Evolutionary conservation across 1,140 invertebrate genomes (phyloP).

Genomic region (Saccostrea echinata): DNA sequence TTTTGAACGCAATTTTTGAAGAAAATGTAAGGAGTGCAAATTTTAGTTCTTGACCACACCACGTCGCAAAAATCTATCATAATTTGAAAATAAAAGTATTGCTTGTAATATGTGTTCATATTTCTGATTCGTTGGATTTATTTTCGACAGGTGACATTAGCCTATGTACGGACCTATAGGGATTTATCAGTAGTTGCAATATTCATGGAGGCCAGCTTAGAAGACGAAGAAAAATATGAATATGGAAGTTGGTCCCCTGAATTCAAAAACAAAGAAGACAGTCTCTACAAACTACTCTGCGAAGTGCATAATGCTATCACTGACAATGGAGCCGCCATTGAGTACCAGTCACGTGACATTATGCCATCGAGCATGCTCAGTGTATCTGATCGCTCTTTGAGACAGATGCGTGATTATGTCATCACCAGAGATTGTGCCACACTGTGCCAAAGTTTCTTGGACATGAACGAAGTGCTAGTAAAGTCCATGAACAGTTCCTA

Average conservation of each 20-base stretch:
- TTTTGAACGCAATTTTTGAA: too few species aligned
- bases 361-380: not conserved
- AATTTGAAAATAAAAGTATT: not conserved
- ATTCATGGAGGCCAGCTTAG: not conserved
- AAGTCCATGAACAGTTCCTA: not conserved
- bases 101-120: not conserved
- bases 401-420: not conserved
- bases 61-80: too few species aligned
- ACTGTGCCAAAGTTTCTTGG: conserved; percentile 1
- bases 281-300: not conserved
- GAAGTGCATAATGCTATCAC: not conserved
- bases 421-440: not conserved
- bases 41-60: too few species aligned
- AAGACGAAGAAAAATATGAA: not conserved
- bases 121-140: not conserved
- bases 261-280: not conserved
- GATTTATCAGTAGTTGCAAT: not conserved
- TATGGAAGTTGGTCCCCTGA: not conserved
- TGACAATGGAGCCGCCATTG: not conserved
- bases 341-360: conserved; percentile 21
- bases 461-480: not conserved
- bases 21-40: too few species aligned
- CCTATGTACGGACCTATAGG: not conserved
- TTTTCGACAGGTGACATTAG: not conserved
- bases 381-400: not conserved